Percentiles rank a stretch among this genome's conserved stretches.
Conservation (phyloP, 2,113 vertebrate species). For the Poecilia latipinna region DNA sequence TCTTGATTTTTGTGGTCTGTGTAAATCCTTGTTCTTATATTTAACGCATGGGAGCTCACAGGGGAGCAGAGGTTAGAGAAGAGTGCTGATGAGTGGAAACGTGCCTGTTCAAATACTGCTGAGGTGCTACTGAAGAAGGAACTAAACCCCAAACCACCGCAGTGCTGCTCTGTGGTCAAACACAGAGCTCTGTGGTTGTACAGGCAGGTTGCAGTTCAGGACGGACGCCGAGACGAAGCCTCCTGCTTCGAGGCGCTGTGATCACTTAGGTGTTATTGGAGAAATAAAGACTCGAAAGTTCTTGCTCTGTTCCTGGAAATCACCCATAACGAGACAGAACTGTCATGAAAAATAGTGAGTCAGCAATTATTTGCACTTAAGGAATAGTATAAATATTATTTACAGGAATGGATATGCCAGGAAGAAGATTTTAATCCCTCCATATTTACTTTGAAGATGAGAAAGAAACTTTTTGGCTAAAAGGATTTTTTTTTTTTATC, state of each 20-base stretch:
- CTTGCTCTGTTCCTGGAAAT: too few relatives aligned
- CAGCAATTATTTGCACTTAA: too few relatives aligned
- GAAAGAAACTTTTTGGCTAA: neutral
- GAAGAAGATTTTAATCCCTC: neutral
- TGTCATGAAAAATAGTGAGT: too few relatives aligned
- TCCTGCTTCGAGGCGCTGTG: neutral
- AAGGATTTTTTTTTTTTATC: neutral
- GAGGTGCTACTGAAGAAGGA: slow-evolving; percentile 41
- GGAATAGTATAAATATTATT: too few relatives aligned
- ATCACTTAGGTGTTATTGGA: too few relatives aligned
- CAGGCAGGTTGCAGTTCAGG: slow-evolving; percentile 18
- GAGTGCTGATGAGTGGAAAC: slow-evolving; percentile 45
- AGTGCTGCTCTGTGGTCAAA: slow-evolving; percentile 20
- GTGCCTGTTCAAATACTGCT: slow-evolving; percentile 43
- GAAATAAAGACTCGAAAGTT: too few relatives aligned
- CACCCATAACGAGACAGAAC: too few relatives aligned
- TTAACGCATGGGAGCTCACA: slow-evolving; percentile 29
- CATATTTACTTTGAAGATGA: neutral
- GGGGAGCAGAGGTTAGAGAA: slow-evolving; percentile 27
- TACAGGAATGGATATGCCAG: neutral
- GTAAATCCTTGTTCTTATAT: slow-evolving; percentile 51
- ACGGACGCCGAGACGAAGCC: slow-evolving; percentile 13
- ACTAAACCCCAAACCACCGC: slow-evolving; percentile 30
- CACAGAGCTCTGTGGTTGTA: slow-evolving; percentile 29
- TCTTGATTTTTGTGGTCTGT: slow-evolving; percentile 41